phyloP scores from a whole-genome alignment of 2,888 invertebrate genomes.

The Entomobrya proxima region DNA sequence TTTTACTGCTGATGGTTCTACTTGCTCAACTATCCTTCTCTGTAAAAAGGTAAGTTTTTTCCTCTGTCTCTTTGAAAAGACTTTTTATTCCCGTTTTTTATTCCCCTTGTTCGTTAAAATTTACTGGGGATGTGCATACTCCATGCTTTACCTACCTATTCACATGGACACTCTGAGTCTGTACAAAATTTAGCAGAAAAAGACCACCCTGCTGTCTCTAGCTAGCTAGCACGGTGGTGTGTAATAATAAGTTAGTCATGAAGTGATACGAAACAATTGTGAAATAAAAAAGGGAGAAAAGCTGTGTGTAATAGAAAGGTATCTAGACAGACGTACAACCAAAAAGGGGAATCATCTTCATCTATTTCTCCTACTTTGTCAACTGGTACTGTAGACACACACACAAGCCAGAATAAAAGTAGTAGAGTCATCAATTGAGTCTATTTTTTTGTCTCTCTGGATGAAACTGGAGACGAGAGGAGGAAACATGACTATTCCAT shows the following conservation, averaged over 20 bases:
- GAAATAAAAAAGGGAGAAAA: neutral
- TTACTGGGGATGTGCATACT: too few species aligned
- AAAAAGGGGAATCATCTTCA: conserved; percentile 31
- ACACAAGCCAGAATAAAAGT: too few species aligned
- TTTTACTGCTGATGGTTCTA: neutral
- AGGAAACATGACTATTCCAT: conserved; percentile 74
- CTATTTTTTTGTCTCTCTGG: too few species aligned
- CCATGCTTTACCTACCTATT: too few species aligned
- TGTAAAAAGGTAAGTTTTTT: neutral
- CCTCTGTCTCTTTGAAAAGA: neutral
- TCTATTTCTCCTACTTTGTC: too few species aligned
- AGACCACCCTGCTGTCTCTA: neutral
- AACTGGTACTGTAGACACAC: too few species aligned
- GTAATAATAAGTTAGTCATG: conserved; percentile 36
- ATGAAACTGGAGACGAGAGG: conserved; percentile 71
- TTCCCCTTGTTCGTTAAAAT: too few species aligned
- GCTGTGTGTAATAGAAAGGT: too few species aligned
- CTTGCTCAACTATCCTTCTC: neutral
- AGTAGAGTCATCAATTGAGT: conserved; percentile 29
- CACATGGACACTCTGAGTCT: neutral
- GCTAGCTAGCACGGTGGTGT: too few species aligned
- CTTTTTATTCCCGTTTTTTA: too few species aligned
- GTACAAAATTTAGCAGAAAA: neutral
- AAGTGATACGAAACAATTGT: conserved; percentile 28
- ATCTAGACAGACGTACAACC: too few species aligned